Evolutionary conservation across 2,797 vertebrate species (phyloP).

Genomic region (Chloroceryle amazona): DNA sequence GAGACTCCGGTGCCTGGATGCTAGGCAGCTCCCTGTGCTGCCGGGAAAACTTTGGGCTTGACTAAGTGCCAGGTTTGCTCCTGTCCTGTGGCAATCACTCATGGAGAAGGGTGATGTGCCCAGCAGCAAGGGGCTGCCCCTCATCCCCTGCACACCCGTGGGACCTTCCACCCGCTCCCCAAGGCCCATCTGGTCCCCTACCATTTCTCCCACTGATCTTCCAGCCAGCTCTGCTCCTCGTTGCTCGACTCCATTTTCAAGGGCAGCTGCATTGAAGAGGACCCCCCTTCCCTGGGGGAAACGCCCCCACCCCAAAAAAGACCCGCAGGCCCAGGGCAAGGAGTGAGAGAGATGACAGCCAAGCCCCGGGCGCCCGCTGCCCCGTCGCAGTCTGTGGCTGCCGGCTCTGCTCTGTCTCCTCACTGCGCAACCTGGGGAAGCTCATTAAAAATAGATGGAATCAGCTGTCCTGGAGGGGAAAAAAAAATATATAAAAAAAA

Average conservation of each 20-base stretch:
- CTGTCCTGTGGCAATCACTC: not conserved
- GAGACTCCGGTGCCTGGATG: accelerated
- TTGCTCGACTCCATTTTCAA: constrained; percentile 91
- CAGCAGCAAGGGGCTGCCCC: not conserved
- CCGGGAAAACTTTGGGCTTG: not conserved
- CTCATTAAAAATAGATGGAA: constrained; percentile 88
- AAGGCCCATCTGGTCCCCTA: constrained; percentile 76
- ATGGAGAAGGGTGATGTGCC: not conserved
- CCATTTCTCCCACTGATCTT: constrained; percentile 99
- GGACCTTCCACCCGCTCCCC: not conserved
- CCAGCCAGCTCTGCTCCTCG: constrained; percentile 95
- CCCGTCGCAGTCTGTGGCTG: constrained; percentile 66
- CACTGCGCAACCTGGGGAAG: constrained; percentile 79
- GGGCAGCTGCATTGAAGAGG: constrained; percentile 84
- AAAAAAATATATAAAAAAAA: not conserved
- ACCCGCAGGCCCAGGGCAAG: not conserved
- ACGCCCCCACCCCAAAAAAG: constrained; percentile 13
- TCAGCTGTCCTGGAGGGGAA: constrained; percentile 73
- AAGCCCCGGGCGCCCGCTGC: not conserved
- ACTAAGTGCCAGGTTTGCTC: not conserved
- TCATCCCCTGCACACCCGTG: accelerated
- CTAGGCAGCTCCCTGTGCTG: not conserved
- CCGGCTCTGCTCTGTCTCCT: constrained; percentile 60
- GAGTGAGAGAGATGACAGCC: not conserved
- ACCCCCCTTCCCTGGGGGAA: constrained; percentile 63